These are phyloP conservation scores for Eretmocerus hayati DNA, from an alignment of 2,888 invertebrate genomes.

Conservation along the genomic window DNA sequence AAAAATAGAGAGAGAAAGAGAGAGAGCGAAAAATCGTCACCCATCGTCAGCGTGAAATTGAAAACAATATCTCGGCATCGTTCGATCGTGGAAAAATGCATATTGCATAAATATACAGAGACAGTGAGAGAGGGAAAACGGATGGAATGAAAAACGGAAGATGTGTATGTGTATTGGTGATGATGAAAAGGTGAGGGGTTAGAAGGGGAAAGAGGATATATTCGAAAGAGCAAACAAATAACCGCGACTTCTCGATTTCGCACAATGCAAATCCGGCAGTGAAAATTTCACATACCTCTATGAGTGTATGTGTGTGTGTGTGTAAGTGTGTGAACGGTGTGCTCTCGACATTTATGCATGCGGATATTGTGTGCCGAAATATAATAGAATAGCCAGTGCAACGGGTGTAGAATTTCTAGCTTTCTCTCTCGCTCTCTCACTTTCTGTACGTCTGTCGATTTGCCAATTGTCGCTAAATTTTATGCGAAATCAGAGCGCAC, in stretches of 20 bases:
- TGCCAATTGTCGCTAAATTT: constrained; percentile 31
- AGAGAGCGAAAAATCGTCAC: constrained; percentile 19
- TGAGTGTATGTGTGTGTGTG: not conserved
- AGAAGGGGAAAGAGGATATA: too few relatives aligned
- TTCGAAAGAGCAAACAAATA: too few relatives aligned
- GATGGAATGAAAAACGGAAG: too few relatives aligned
- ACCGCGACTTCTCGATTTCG: constrained; percentile 9
- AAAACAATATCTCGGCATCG: too few relatives aligned
- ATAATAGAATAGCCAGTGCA: too few relatives aligned
- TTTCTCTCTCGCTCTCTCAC: too few relatives aligned
- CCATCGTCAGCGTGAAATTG: constrained; percentile 23
- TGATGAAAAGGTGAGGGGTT: too few relatives aligned
- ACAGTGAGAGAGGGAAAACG: too few relatives aligned
- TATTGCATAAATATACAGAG: constrained; percentile 22
- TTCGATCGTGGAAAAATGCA: constrained; percentile 22
- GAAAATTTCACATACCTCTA: not conserved
- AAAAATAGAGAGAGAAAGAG: not conserved
- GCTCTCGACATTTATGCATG: too few relatives aligned
- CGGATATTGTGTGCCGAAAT: too few relatives aligned
- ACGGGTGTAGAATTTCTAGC: too few relatives aligned
- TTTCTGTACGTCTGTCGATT: constrained; percentile 20
- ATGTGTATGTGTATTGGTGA: too few relatives aligned
- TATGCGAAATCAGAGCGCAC: constrained; percentile 28
- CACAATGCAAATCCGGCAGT: constrained; percentile 2
- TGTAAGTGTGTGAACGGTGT: constrained; percentile 12